Percentiles rank a stretch among this genome's conserved stretches.
These are phyloP conservation scores for Syngnathus typhle DNA, from an alignment of 2,113 vertebrate species.

Conservation along the genomic window DNA sequence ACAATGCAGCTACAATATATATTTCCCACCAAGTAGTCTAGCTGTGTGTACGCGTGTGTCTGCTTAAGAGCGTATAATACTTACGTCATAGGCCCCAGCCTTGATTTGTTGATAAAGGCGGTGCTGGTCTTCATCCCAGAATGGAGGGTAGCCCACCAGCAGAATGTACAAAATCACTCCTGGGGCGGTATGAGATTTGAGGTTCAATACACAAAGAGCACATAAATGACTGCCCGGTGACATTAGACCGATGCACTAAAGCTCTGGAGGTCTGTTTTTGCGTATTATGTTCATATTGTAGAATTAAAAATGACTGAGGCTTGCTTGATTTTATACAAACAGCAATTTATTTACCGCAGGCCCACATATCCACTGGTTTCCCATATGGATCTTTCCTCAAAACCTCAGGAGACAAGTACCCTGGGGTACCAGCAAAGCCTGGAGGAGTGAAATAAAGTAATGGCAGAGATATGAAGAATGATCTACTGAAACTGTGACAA, in stretches of 20 bases:
- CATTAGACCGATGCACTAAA: not conserved
- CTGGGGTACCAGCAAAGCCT: constrained; percentile 97
- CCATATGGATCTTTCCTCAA: constrained; percentile 97
- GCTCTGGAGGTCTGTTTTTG: not conserved
- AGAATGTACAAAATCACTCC: constrained; percentile 98
- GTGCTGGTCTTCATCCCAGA: constrained; percentile 98
- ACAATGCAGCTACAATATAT: too few relatives aligned
- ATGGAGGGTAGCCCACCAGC: constrained; percentile 94
- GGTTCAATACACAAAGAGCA: not conserved
- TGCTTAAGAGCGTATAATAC: constrained; percentile 27
- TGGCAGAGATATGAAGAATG: constrained; percentile 25
- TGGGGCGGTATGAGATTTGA: constrained; percentile 47
- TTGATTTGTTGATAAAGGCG: constrained; percentile 98
- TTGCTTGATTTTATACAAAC: constrained; percentile 9
- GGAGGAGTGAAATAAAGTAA: constrained; percentile 38
- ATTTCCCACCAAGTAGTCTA: too few relatives aligned
- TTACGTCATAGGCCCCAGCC: constrained; percentile 92
- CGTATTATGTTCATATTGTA: not conserved
- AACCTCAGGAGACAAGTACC: constrained; percentile 94
- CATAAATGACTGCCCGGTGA: not conserved
- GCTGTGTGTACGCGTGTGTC: not conserved
- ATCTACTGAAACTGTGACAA: not conserved
- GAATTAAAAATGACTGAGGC: not conserved
- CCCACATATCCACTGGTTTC: constrained; percentile 99
- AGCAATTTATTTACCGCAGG: constrained; percentile 82